Conservation (phyloP, 2,888 invertebrate species). For the Troglohyphantes excavatus region DNA sequence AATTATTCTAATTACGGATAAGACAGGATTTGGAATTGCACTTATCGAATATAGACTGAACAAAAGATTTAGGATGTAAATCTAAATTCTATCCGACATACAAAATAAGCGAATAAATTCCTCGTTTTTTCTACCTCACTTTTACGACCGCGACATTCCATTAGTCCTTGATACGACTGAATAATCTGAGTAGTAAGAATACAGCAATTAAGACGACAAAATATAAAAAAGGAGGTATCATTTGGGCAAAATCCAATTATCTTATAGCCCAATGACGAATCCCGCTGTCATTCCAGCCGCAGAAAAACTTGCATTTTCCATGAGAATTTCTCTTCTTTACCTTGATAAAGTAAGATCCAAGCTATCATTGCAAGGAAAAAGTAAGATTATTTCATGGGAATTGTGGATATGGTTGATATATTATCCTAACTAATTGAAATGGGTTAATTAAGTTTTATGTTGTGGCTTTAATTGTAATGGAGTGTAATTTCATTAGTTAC, state of each 20-base stretch:
- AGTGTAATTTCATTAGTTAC: too few relatives aligned
- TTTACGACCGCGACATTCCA: background rate
- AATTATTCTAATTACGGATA: too few relatives aligned
- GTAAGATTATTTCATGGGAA: background rate
- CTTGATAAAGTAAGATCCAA: background rate
- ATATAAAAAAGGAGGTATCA: slow-evolving; percentile 14
- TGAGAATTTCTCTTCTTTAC: background rate
- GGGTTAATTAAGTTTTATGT: too few relatives aligned
- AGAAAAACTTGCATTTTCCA: slow-evolving; percentile 1
- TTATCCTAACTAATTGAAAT: too few relatives aligned
- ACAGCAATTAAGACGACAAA: slow-evolving; percentile 17
- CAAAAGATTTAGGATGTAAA: too few relatives aligned
- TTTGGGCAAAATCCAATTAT: slow-evolving; percentile 31
- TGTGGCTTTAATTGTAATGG: too few relatives aligned
- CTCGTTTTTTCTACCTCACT: background rate
- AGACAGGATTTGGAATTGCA: too few relatives aligned
- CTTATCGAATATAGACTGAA: too few relatives aligned
- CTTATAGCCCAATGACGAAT: slow-evolving; percentile 29
- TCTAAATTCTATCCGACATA: background rate
- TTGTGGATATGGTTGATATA: background rate
- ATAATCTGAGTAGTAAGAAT: slow-evolving; percentile 16
- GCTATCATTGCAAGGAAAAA: background rate
- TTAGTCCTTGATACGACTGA: background rate
- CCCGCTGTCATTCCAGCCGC: background rate
- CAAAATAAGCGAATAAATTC: background rate